A percentile compares a stretch with the other conserved stretches of the same genome.
Conservation (phyloP, 2,797 vertebrate species). For the Fistularia tabacaria region DNA sequence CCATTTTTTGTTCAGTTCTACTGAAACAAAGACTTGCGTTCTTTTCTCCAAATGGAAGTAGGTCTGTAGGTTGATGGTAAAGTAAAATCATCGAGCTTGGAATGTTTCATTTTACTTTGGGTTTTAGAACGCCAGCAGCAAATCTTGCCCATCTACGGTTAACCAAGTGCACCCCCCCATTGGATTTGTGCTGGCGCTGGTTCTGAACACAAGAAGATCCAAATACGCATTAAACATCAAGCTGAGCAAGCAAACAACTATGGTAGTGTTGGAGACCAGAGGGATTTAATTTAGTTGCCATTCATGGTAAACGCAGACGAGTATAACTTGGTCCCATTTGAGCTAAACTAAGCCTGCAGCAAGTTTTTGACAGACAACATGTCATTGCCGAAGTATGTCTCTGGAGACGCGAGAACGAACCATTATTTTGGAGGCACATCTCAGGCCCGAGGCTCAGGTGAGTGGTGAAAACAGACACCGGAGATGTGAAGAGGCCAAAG, state of each 20-base stretch:
- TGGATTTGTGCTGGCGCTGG: too few relatives aligned
- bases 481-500: conserved; percentile 25
- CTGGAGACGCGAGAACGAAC: conserved; percentile 45
- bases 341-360: conserved; percentile 57
- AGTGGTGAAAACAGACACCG: conserved; percentile 46
- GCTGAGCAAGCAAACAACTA: conserved; percentile 14
- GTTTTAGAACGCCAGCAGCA: too few relatives aligned
- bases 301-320: conserved; percentile 57
- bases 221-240: conserved; percentile 17
- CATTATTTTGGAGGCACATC: conserved; percentile 33
- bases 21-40: too few relatives aligned
- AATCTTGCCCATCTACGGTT: too few relatives aligned
- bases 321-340: conserved; percentile 29
- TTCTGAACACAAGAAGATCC: conserved; percentile 12
- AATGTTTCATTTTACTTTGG: too few relatives aligned
- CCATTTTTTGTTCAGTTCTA: too few relatives aligned
- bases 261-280: conserved; percentile 8
- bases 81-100: too few relatives aligned
- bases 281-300: conserved; percentile 47
- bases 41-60: too few relatives aligned
- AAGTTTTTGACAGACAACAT: conserved; percentile 46
- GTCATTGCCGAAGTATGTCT: conserved; percentile 61
- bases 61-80: too few relatives aligned
- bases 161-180: too few relatives aligned
- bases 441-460: conserved; percentile 49